Base-by-base conservation (phyloP, 2,888 invertebrate species). In the Dioctria linearis region DNA sequence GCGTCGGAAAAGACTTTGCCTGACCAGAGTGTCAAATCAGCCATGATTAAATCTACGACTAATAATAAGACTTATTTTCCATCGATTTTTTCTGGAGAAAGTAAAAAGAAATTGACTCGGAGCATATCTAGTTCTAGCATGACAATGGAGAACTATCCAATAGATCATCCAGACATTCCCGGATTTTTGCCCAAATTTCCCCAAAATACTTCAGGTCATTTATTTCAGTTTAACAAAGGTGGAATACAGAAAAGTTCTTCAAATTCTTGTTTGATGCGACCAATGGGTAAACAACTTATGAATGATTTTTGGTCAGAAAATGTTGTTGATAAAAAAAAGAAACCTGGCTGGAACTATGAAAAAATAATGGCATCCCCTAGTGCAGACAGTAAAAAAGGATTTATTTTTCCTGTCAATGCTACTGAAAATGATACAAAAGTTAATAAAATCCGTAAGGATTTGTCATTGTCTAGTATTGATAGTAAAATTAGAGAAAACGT, bases 301-400 rank as follows among this genome's bases (percentile, higher is more conserved):
- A 89, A 88, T 79, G 87, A 88, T 40, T 89, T 89, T 83, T 89
- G 89, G 89, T 84, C 85, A 13, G 89, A 88, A 42, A 89, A 89
- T 84, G 82, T 88, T 0, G 86, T 85, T n/a, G 88, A 86, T 3
- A 88, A 87, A 76, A 86, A 86, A 6, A 85, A 86, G 6, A 82
- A 81, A 75, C 61, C 82, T 37, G 82, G 82, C 25, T 89, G 90
- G 90, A 88, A 89, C 84, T 89, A 88, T 82, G 88, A 88, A 46
- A 89, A 88, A 82, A 89, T 89, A n/a, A 81, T 84, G 13, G 81
- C 82, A 59, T 46, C 59, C 2, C 37, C 59, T 40, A 59, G 25
- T 61, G 9, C 59, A 13, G 63, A 51, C 37, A 46, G 5, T 66
- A 79, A 80, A 73, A 71, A 65, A 42, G 42, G 54, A 6, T 42